A percentile compares a stretch with the other conserved stretches of the same genome.
phyloP scores from a whole-genome alignment of 1,140 invertebrate species.

The Euglossa dilemma region DNA sequence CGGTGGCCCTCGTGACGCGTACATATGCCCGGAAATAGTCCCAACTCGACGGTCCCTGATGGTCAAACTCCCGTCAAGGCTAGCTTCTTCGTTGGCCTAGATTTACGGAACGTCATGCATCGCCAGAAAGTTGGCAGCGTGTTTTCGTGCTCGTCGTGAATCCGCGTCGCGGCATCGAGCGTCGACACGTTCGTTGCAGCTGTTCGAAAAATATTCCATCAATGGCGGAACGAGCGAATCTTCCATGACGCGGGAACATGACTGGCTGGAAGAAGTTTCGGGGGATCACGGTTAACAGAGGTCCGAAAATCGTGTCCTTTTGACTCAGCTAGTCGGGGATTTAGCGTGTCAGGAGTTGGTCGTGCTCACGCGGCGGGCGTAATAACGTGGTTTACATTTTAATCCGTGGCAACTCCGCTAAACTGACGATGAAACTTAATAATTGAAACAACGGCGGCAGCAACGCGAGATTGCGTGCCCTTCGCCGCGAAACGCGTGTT shows the following conservation, averaged over 20 bases:
- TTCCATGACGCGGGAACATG: background rate
- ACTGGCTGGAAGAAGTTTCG: background rate
- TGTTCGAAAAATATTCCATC: background rate
- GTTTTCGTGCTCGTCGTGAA: background rate
- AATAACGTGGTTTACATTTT: slow-evolving; percentile 38
- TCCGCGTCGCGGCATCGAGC: background rate
- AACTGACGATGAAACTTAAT: slow-evolving; percentile 38
- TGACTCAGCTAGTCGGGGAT: background rate
- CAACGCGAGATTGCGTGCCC: background rate
- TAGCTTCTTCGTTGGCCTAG: background rate
- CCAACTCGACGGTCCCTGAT: background rate
- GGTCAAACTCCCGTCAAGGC: background rate
- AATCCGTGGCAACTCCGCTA: slow-evolving; percentile 18
- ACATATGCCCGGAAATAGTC: background rate
- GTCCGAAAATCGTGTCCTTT: slow-evolving; percentile 13
- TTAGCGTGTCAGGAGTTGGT: slow-evolving; percentile 14
- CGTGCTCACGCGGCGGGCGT: slow-evolving; percentile 8
- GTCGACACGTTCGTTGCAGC: background rate
- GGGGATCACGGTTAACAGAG: background rate
- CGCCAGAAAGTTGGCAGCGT: background rate
- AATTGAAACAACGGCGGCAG: slow-evolving; percentile 16
- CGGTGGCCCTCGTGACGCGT: background rate
- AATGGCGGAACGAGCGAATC: background rate
- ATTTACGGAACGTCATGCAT: background rate
- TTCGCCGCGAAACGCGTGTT: background rate